Conservation (phyloP, 2,113 vertebrate genomes). For the Ahaetulla prasina region DNA sequence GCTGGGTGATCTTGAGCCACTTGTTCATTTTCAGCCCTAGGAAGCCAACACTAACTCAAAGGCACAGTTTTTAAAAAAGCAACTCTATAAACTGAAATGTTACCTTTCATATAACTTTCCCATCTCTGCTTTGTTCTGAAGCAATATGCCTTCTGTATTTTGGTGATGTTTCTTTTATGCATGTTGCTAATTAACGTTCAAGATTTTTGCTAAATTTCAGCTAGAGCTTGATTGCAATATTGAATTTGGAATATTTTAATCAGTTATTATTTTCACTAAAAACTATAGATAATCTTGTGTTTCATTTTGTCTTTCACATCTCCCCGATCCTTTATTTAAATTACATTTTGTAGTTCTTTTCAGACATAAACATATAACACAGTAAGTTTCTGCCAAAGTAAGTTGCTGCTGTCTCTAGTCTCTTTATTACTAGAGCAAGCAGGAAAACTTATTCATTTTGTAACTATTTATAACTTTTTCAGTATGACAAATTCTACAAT, state of each 20-base stretch:
- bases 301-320: conserved; percentile 55
- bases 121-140: background rate
- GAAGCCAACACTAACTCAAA: too few relatives aligned
- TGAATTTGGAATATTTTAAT: conserved; percentile 39
- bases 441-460: background rate
- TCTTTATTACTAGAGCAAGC: background rate
- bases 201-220: conserved; percentile 49
- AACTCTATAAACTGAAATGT: too few relatives aligned
- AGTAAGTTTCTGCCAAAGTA: conserved; percentile 69
- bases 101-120: background rate
- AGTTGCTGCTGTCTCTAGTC: conserved; percentile 27
- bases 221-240: conserved; percentile 29
- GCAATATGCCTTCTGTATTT: too few relatives aligned
- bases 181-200: background rate
- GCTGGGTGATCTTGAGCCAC: too few relatives aligned
- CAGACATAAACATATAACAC: conserved; percentile 66
- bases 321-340: conserved; percentile 49
- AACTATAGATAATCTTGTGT: conserved; percentile 36
- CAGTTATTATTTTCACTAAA: conserved; percentile 43
- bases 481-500: background rate
- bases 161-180: too few relatives aligned
- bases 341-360: conserved; percentile 67
- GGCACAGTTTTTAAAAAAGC: too few relatives aligned
- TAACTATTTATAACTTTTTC: conserved; percentile 25
- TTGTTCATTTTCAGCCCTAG: too few relatives aligned